phyloP scores from a whole-genome alignment of 2,113 vertebrate species.

The Chaetorhynchus papuensis region DNA sequence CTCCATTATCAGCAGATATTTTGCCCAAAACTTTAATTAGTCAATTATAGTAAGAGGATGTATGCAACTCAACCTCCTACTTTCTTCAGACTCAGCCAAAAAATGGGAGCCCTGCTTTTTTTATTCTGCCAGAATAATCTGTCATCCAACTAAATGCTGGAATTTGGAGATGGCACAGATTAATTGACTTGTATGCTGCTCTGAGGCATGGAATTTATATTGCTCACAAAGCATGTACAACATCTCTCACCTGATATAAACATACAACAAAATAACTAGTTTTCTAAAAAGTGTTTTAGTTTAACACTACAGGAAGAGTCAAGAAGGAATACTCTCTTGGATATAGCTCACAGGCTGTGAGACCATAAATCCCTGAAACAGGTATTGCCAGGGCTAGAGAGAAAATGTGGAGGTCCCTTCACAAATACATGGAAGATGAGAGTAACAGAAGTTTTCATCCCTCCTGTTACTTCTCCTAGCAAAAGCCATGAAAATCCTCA shows the following conservation, averaged over 20 bases:
- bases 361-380: neutral
- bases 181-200: neutral
- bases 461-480: neutral
- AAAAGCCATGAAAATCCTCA: neutral
- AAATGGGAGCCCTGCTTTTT: neutral
- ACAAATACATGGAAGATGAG: neutral
- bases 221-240: neutral
- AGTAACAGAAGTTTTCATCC: neutral
- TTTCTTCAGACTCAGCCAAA: neutral
- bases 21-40: neutral
- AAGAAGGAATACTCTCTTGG: neutral
- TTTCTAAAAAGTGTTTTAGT: neutral
- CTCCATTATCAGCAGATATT: neutral
- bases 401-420: neutral
- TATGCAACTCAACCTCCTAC: neutral
- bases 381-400: neutral
- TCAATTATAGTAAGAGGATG: neutral
- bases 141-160: neutral
- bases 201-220: neutral
- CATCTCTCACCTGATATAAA: neutral
- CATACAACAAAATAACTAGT: neutral
- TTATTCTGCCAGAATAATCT: neutral
- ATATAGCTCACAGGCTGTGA: neutral
- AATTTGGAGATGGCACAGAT: neutral
- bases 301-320: neutral